These are phyloP conservation scores for Sclerurus mexicanus DNA, from an alignment of 2,113 vertebrate genomes.

Conservation along the genomic window DNA sequence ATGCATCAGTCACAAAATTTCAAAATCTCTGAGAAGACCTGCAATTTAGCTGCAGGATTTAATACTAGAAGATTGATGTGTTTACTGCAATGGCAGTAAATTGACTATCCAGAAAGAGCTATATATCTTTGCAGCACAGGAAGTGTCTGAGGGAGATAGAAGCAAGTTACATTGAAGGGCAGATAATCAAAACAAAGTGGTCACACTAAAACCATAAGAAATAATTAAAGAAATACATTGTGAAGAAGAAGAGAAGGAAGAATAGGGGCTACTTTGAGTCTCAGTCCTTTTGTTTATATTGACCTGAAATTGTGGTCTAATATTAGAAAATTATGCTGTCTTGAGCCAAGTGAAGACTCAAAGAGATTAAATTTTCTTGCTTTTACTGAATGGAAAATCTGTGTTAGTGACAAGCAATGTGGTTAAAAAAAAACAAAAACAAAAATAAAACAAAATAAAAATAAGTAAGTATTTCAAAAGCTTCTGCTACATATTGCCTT, in stretches of 20 bases:
- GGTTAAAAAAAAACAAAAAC: not conserved
- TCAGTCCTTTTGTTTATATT: not conserved
- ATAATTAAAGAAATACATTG: not conserved
- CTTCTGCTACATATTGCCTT: not conserved
- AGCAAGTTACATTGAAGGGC: not conserved
- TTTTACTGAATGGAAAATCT: not conserved
- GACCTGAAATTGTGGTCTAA: not conserved
- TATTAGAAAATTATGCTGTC: not conserved
- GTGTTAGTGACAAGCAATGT: not conserved
- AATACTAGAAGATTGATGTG: conserved; percentile 51
- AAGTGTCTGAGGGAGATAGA: conserved; percentile 29
- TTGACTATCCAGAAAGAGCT: conserved; percentile 10
- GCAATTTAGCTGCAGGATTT: conserved; percentile 42
- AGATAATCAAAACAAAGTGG: conserved; percentile 1
- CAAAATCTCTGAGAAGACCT: conserved; percentile 24
- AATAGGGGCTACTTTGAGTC: not conserved
- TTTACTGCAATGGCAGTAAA: conserved; percentile 57
- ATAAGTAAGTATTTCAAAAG: not conserved
- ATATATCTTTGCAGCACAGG: not conserved
- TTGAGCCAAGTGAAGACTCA: not conserved
- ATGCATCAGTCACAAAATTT: conserved; percentile 8
- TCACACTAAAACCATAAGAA: not conserved
- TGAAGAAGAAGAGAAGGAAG: not conserved
- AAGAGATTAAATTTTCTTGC: not conserved
- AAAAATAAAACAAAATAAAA: too few relatives aligned